A percentile compares a stretch with the other conserved stretches of the same genome.
Evolutionary conservation across 2,797 vertebrate species (phyloP).

Genomic region (Momotus momota): DNA sequence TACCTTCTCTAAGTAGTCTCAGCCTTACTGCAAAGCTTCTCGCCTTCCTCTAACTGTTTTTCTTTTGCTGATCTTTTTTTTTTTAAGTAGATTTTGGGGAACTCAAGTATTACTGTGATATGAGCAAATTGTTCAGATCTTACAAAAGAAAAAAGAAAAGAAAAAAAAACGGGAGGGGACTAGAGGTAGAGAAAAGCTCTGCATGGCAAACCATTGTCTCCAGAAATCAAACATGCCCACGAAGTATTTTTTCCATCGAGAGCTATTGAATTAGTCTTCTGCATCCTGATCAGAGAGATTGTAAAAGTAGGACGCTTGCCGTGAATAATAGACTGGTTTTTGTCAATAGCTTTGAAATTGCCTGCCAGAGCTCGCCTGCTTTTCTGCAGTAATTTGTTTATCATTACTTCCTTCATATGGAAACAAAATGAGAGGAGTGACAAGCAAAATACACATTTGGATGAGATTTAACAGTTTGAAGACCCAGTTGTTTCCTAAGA

Average conservation of each 20-base stretch:
- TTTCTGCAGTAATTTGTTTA: slow-evolving; percentile 67
- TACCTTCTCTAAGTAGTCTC: not conserved
- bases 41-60: not conserved
- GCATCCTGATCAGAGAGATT: slow-evolving; percentile 54
- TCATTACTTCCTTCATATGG: slow-evolving; percentile 63
- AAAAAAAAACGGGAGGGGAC: not conserved
- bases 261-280: slow-evolving; percentile 44
- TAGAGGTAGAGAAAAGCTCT: slow-evolving; percentile 38
- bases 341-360: slow-evolving; percentile 59
- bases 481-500: not conserved
- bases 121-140: not conserved
- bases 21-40: not conserved
- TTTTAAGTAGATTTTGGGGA: not conserved
- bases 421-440: slow-evolving; percentile 43
- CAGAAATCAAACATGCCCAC: not conserved
- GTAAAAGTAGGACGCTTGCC: not conserved
- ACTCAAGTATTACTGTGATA: not conserved
- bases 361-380: slow-evolving; percentile 7
- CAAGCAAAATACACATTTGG: slow-evolving; percentile 36
- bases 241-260: slow-evolving; percentile 1
- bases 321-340: slow-evolving; percentile 40
- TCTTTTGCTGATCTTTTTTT: no score
- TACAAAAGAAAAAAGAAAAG: not conserved
- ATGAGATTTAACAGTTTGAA: slow-evolving; percentile 28
- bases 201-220: slow-evolving; percentile 40